phyloP scores from a whole-genome alignment of 2,113 vertebrate species.

The Xiphias gladius region DNA sequence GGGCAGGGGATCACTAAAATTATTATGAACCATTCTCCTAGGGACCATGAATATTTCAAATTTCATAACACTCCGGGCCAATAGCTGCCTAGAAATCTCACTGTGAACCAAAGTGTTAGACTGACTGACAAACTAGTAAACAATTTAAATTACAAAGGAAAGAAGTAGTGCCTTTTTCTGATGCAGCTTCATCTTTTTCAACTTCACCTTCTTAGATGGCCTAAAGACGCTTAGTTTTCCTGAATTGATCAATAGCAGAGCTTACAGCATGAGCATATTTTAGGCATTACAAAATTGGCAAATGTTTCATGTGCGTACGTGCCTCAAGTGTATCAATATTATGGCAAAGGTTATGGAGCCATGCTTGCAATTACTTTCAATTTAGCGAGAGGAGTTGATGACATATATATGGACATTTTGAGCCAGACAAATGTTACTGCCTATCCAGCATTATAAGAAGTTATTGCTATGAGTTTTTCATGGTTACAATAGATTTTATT shows the following conservation, averaged over 20 bases:
- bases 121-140: background rate
- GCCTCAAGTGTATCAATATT: slow-evolving; percentile 55
- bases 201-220: background rate
- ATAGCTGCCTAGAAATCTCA: background rate
- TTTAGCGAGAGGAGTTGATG: slow-evolving; percentile 58
- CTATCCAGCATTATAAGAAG: slow-evolving; percentile 21
- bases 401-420: slow-evolving; percentile 66
- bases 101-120: background rate
- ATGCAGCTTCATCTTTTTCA: background rate
- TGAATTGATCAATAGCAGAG: slow-evolving; percentile 44
- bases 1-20: background rate
- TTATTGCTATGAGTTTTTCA: slow-evolving; percentile 30
- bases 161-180: background rate
- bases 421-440: slow-evolving; percentile 33
- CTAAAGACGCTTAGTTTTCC: slow-evolving; percentile 11
- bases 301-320: slow-evolving; percentile 25
- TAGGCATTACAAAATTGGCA: slow-evolving; percentile 30
- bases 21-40: background rate
- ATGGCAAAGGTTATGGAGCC: slow-evolving; percentile 47
- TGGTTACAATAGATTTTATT: slow-evolving; percentile 28
- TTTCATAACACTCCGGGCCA: background rate
- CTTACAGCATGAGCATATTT: slow-evolving; percentile 48
- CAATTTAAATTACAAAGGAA: background rate
- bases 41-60: background rate
- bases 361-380: slow-evolving; percentile 58